Evolutionary conservation across 92 coral and sea anemone genomes (phyloP).

Genomic region (Epizoanthus ramosus): DNA sequence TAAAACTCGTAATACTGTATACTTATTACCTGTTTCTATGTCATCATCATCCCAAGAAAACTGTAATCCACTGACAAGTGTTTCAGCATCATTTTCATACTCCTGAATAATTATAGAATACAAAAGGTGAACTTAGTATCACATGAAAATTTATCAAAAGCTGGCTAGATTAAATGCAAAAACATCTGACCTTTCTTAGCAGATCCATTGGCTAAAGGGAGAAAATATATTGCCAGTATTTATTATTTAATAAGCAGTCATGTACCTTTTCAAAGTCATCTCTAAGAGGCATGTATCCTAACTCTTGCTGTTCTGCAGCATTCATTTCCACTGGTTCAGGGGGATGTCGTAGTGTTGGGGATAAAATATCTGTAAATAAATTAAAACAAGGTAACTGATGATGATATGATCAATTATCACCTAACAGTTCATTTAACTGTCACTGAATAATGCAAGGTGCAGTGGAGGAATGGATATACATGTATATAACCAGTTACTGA

Average conservation of each 20-base stretch:
- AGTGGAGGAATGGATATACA: too few relatives aligned
- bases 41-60: constrained; percentile 93
- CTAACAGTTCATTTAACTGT: neutral
- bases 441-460: too few relatives aligned
- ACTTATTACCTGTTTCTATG: constrained; percentile 74
- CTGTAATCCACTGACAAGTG: constrained; percentile 91
- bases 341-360: constrained; percentile 88
- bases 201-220: too few relatives aligned
- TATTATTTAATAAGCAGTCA: too few relatives aligned
- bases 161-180: too few relatives aligned
- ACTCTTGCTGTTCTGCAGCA: constrained; percentile 88
- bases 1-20: too few relatives aligned
- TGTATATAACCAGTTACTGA: too few relatives aligned
- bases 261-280: constrained; percentile 98
- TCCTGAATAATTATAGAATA: constrained; percentile 62
- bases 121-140: neutral
- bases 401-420: neutral
- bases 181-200: too few relatives aligned
- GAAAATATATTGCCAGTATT: too few relatives aligned
- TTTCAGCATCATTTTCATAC: constrained; percentile 97
- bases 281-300: constrained; percentile 96
- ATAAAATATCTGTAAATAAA: constrained; percentile 69
- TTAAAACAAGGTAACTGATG: neutral
- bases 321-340: constrained; percentile 93
- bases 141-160: too few relatives aligned